These are phyloP conservation scores for Aurelia sp. DNA, from an alignment of 30 jellyfish, hydroid and myxozoan species.

Conservation along the genomic window DNA sequence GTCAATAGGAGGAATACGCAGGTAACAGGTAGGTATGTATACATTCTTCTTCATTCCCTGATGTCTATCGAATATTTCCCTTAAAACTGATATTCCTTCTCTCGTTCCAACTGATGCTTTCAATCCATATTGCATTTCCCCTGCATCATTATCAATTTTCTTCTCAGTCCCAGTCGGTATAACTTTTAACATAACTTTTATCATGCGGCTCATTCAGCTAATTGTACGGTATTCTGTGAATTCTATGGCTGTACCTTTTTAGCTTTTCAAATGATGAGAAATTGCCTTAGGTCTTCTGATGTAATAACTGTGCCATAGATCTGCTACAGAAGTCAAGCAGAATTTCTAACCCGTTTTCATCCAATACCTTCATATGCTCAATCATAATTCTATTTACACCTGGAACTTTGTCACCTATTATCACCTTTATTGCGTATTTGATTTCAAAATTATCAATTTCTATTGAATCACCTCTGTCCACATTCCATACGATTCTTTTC, in stretches of 20 bases:
- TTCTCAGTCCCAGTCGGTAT: neutral
- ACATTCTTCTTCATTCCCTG: neutral
- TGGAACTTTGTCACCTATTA: neutral
- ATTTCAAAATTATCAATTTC: neutral
- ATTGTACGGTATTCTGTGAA: conserved; percentile 15
- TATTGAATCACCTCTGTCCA: too few species aligned
- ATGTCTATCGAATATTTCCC: neutral
- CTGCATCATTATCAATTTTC: neutral
- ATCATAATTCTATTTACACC: neutral
- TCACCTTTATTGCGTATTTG: neutral
- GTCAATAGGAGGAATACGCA: too few species aligned
- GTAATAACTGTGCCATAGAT: neutral
- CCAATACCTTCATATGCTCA: neutral
- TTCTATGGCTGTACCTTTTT: neutral
- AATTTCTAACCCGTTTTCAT: neutral
- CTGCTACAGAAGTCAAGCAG: neutral
- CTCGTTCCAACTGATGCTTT: conserved; percentile 14
- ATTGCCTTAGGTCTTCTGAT: neutral
- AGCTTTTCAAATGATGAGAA: neutral
- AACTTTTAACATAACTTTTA: neutral
- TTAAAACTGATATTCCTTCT: neutral
- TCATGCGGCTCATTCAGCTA: neutral
- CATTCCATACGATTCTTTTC: neutral
- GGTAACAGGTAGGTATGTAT: neutral
- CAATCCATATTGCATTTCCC: neutral